These are phyloP conservation scores for Dryoscopus gambensis DNA, from an alignment of 2,113 vertebrate species.

Conservation along the genomic window DNA sequence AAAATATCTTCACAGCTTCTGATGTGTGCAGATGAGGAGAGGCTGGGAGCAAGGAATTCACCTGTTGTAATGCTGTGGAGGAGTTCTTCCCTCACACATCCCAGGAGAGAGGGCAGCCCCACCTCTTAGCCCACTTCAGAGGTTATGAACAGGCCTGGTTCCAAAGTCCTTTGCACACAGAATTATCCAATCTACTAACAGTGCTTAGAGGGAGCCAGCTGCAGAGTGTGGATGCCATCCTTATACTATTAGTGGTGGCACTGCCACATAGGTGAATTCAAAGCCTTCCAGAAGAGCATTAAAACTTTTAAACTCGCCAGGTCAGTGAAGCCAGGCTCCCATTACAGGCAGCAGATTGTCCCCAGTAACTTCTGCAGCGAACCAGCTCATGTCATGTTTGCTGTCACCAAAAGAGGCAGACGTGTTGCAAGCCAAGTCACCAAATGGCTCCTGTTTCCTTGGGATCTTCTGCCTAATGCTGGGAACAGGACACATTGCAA, in stretches of 20 bases:
- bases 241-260: not conserved
- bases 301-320: not conserved
- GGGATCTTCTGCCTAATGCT: not conserved
- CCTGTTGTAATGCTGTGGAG: fast-evolving
- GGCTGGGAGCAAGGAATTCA: not conserved
- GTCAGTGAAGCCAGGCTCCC: not conserved
- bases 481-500: not conserved
- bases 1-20: not conserved
- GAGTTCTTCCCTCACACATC: not conserved
- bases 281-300: not conserved
- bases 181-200: not conserved
- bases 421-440: not conserved
- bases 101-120: not conserved
- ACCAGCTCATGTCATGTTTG: not conserved
- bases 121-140: not conserved
- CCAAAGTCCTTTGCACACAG: not conserved
- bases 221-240: not conserved
- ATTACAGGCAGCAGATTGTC: not conserved
- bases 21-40: not conserved
- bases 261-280: not conserved
- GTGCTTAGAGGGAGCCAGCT: not conserved
- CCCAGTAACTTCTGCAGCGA: not conserved
- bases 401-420: not conserved
- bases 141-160: not conserved
- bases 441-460: not conserved